Percentiles rank a stretch among this genome's conserved stretches.
Evolutionary conservation across 2,113 vertebrate species (phyloP).

Genomic region (Pangasianodon hypophthalmus): DNA sequence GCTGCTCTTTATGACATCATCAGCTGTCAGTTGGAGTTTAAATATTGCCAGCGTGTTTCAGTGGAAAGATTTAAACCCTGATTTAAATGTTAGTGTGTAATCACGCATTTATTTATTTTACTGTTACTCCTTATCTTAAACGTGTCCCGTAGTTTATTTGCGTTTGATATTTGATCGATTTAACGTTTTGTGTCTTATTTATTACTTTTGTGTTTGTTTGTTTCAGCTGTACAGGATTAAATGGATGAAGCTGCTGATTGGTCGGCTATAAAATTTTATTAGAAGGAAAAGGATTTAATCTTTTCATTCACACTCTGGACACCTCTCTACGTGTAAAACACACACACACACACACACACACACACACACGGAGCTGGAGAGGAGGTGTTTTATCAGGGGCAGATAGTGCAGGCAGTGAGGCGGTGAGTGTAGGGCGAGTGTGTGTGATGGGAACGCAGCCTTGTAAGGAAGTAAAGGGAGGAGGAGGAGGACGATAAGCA

Average conservation of each 20-base stretch:
- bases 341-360: conserved; percentile 10
- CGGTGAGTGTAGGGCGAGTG: conserved; percentile 58
- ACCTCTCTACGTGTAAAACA: neutral
- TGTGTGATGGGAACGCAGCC: conserved; percentile 83
- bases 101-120: neutral
- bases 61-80: neutral
- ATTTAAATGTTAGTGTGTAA: neutral
- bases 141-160: neutral
- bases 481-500: conserved; percentile 85
- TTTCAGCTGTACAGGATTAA: neutral
- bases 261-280: neutral
- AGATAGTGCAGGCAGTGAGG: neutral
- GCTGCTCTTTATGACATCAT: neutral
- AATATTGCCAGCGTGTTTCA: neutral
- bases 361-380: neutral
- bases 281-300: neutral
- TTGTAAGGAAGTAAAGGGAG: conserved; percentile 91
- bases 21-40: neutral
- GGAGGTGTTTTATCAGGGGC: conserved; percentile 6
- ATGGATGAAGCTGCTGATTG: too few relatives aligned
- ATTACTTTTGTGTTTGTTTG: neutral
- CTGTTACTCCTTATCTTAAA: neutral
- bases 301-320: neutral
- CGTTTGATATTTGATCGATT: neutral
- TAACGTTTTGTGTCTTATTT: neutral